phyloP scores from a whole-genome alignment of 1,140 invertebrate species.

The Drosophila pseudoobscura region DNA sequence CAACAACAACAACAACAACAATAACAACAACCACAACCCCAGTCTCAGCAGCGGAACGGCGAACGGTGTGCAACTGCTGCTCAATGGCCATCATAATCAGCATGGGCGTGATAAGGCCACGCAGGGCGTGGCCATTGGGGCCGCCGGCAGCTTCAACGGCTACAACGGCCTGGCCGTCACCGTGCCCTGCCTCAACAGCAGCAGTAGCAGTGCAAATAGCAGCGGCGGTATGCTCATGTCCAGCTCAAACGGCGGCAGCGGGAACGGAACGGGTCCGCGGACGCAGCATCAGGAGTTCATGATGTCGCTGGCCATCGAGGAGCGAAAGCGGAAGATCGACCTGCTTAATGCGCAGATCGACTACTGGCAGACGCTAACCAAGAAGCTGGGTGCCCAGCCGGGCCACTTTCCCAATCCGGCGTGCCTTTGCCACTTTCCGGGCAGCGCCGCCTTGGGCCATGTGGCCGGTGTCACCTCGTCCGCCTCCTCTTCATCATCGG shows the following conservation, averaged over 20 bases:
- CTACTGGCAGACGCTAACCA: conserved; percentile 79
- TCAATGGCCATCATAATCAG: conserved; percentile 57
- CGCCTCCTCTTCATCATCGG: background rate
- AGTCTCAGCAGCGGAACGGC: background rate
- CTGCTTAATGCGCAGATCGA: conserved; percentile 78
- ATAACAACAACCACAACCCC: conserved; percentile 19
- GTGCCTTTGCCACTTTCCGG: conserved; percentile 72
- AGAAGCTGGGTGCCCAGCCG: conserved; percentile 68
- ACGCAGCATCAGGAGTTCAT: conserved; percentile 70
- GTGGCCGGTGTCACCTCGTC: conserved; percentile 6
- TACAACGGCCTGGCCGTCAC: conserved; percentile 57
- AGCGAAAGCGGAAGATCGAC: conserved; percentile 75
- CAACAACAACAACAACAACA: background rate
- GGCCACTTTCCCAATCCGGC: conserved; percentile 67
- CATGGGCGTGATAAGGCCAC: conserved; percentile 27
- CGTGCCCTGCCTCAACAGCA: conserved; percentile 22
- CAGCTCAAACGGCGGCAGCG: background rate
- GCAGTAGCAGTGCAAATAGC: conserved; percentile 45
- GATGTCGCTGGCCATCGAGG: conserved; percentile 72
- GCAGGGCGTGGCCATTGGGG: conserved; percentile 45
- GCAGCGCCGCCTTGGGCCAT: conserved; percentile 17
- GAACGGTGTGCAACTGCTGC: conserved; percentile 56
- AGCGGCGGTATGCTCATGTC: conserved; percentile 17
- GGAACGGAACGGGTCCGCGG: conserved; percentile 8
- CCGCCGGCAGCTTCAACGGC: conserved; percentile 64